Conservation (phyloP, 2,113 vertebrate species). For the Grus americana region DNA sequence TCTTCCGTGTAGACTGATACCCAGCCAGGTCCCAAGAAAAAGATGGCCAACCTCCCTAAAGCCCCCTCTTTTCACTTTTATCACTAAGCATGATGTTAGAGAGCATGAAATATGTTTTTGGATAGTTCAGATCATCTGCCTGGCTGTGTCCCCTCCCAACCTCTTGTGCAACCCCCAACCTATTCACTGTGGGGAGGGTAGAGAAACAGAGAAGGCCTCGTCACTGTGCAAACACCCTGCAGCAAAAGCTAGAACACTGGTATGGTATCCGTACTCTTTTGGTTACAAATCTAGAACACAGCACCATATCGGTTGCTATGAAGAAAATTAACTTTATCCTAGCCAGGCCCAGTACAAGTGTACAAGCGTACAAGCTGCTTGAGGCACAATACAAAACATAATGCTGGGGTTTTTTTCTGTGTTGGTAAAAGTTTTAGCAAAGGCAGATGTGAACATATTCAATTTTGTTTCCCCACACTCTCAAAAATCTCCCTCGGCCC, state of each 20-base stretch:
- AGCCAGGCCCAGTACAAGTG: background rate
- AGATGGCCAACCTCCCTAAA: background rate
- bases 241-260: background rate
- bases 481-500: background rate
- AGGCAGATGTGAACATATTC: background rate
- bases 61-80: background rate
- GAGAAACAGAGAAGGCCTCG: background rate
- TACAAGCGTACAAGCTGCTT: background rate
- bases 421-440: background rate
- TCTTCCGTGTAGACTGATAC: fast-evolving
- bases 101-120: background rate
- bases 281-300: background rate
- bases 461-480: background rate
- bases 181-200: background rate
- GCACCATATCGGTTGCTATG: background rate
- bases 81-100: background rate
- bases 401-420: background rate
- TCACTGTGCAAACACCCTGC: background rate
- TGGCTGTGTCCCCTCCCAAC: background rate
- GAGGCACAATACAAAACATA: background rate
- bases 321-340: background rate
- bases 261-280: background rate
- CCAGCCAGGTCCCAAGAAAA: background rate
- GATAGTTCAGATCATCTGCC: background rate
- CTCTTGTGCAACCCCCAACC: background rate